Conservation (phyloP, 2,797 vertebrate genomes). For the Hypotaenidia philippensis region DNA sequence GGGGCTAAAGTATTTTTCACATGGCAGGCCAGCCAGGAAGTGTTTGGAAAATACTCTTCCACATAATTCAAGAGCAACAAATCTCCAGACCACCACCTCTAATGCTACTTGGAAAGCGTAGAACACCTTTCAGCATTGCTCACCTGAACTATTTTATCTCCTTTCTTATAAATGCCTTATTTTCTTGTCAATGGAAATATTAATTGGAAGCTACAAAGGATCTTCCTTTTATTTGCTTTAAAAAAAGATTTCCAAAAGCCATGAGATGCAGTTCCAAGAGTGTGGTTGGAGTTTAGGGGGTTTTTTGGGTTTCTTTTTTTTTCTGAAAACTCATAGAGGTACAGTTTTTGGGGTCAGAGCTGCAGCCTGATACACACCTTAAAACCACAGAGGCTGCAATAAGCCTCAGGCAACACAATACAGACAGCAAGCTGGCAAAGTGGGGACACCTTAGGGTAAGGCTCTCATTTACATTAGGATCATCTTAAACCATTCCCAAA, state of each 20-base stretch:
- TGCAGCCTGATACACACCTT: background rate
- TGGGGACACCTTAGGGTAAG: background rate
- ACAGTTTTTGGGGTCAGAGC: background rate
- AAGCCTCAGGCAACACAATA: background rate
- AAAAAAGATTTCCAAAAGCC: background rate
- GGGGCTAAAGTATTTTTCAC: background rate
- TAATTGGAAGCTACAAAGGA: conserved; percentile 5
- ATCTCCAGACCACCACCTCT: background rate
- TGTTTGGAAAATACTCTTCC: conserved; percentile 17
- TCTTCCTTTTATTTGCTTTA: conserved; percentile 14
- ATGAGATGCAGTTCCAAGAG: background rate
- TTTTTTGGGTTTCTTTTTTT: background rate
- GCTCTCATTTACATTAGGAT: conserved; percentile 34
- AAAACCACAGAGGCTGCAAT: background rate
- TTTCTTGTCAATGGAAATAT: conserved; percentile 39
- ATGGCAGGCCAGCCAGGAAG: background rate
- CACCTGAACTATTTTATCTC: background rate
- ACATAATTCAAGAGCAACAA: background rate
- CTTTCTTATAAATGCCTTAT: conserved; percentile 11
- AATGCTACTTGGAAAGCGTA: background rate
- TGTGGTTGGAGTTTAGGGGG: no score
- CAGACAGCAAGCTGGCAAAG: background rate
- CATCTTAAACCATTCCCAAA: conserved; percentile 20
- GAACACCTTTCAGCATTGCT: conserved; percentile 7
- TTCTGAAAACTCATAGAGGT: background rate